phyloP scores from a whole-genome alignment of 2,797 vertebrate genomes.

The Squalus acanthias region DNA sequence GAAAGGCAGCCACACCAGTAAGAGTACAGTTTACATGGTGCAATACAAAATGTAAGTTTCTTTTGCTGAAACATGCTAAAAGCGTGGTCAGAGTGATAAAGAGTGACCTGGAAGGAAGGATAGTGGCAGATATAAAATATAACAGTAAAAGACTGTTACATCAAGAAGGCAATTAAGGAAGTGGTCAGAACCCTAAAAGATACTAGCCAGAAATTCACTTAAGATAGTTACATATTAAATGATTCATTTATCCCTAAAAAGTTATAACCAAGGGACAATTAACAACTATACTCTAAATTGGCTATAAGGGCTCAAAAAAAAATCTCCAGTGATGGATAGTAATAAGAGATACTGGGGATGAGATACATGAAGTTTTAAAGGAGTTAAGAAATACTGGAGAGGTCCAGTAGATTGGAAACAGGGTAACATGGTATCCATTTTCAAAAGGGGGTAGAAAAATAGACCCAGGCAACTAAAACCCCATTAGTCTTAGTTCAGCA shows the following conservation, averaged over 20 bases:
- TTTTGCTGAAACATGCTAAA: background rate
- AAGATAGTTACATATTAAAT: background rate
- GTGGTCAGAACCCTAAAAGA: too few species aligned
- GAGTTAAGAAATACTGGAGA: background rate
- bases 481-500: background rate
- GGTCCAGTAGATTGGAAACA: background rate
- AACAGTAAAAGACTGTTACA: background rate
- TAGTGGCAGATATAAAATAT: background rate
- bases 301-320: background rate
- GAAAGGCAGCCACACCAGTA: conserved; percentile 44
- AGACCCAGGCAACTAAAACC: background rate
- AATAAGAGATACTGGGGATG: background rate
- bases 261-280: background rate
- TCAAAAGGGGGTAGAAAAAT: background rate
- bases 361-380: background rate
- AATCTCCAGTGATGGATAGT: background rate
- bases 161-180: background rate
- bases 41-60: conserved; percentile 60
- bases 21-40: conserved; percentile 51
- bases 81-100: background rate
- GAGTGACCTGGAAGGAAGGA: background rate
- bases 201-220: background rate
- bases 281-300: background rate
- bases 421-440: background rate
- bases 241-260: background rate